Evolutionary conservation across 2,797 vertebrate species (phyloP), one percentile per base, ranked within the genome.

Genomic region (Tenualosa ilisha): DNA sequence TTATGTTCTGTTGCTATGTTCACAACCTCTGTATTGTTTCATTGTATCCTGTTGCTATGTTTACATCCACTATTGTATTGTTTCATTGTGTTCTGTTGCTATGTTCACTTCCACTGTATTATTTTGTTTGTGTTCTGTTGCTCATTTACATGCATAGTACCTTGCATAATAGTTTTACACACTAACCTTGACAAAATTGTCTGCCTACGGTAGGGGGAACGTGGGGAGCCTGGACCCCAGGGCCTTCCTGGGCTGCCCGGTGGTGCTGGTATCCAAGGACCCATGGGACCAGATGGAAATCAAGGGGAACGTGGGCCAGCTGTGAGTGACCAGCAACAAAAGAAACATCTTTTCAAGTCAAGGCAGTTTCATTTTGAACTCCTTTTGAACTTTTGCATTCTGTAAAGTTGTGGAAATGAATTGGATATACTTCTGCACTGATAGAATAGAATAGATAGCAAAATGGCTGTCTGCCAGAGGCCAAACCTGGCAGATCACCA

Each of bases 241-340:
- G 97, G 98, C 85, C 92, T 97, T 82, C 97, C 97, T 49, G 98
- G 98, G 83, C 92, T 96, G 88, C 97, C 97, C 9, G 97, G 98
- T 56, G 94, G 96, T 86, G 97, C 97, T 3, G 65, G 65, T 8
- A 1, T 15, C 26, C 31, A 1, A 15, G 98, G 98, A 84, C 90
- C 88, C 0, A 88, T 97, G 0, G 98, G 97, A 61, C 96, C 96
- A 88, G 96, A 97, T 93, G 97, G 97, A 91, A 98, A 98, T 93
- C 89, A 9, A 15, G 98, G 98, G 87, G 97, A 97, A 82, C 97
- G 97, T 24, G 98, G 98, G 93, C 97, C 98, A 95, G 87, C 89
- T 79, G 98, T 98, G 95, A 97, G 97, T 91, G 87, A 82, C 3
- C 5, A 9, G 8, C 12, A 59, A 72, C 65, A 15, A 72, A 37